Evolutionary conservation across 2,888 invertebrate genomes (phyloP).

Genomic region (Cylloceria caligata): DNA sequence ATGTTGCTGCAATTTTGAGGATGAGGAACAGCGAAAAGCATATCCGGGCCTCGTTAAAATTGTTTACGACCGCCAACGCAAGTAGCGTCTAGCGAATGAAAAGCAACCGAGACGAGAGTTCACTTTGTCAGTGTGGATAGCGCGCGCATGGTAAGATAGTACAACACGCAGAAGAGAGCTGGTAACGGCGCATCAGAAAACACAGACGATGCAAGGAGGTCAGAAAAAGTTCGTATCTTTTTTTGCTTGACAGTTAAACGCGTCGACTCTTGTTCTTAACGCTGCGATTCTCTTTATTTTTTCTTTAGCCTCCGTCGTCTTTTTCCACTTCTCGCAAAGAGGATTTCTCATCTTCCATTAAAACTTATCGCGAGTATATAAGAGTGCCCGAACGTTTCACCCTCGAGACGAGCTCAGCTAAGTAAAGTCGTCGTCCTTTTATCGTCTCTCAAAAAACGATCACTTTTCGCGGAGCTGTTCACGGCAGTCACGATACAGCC

Average conservation of each 20-base stretch:
- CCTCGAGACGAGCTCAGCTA: background rate
- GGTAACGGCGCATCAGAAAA: slow-evolving; percentile 21
- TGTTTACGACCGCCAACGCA: slow-evolving; percentile 46
- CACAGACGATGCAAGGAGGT: slow-evolving; percentile 13
- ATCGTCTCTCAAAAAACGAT: slow-evolving; percentile 34
- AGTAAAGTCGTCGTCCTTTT: slow-evolving; percentile 46
- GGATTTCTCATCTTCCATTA: slow-evolving; percentile 54
- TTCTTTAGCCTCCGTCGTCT: slow-evolving; percentile 17
- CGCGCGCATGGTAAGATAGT: slow-evolving; percentile 27
- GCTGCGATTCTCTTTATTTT: slow-evolving; percentile 23
- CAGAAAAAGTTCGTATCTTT: slow-evolving; percentile 12
- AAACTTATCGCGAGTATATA: slow-evolving; percentile 60
- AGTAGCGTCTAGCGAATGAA: slow-evolving; percentile 24
- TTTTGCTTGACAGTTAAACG: slow-evolving; percentile 44
- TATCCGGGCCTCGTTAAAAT: slow-evolving; percentile 53
- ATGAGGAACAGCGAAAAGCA: slow-evolving; percentile 35
- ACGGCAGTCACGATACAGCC: background rate
- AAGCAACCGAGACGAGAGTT: slow-evolving; percentile 9
- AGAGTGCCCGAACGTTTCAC: slow-evolving; percentile 29
- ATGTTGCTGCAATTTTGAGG: slow-evolving; percentile 35
- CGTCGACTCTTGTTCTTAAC: slow-evolving; percentile 29
- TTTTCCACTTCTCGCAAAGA: slow-evolving; percentile 40
- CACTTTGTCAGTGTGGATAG: background rate
- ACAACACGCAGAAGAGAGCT: slow-evolving; percentile 11
- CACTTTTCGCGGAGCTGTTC: slow-evolving; percentile 40